A percentile compares a stretch with the other conserved stretches of the same genome.
Evolutionary conservation across 2,113 vertebrate genomes (phyloP).

Genomic region (Mola mola): DNA sequence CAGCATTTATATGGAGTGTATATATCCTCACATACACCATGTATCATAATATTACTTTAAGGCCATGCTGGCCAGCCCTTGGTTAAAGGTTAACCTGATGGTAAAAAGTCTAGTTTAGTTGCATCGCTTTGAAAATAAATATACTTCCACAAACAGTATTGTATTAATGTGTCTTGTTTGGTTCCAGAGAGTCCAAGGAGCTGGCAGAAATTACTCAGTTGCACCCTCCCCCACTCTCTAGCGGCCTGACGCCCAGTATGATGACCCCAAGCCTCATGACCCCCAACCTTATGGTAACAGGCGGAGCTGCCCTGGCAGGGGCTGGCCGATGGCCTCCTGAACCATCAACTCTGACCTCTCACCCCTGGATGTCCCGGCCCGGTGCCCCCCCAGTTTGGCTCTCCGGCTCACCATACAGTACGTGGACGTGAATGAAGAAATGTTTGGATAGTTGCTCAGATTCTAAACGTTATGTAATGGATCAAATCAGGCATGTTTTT

Average conservation of each 20-base stretch:
- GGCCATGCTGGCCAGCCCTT: no score
- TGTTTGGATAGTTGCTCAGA: no score
- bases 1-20: no score
- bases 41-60: no score
- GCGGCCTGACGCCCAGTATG: constrained; percentile 79
- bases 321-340: constrained; percentile 91
- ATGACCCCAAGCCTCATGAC: constrained; percentile 84
- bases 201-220: constrained; percentile 91
- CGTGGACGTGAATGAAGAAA: no score
- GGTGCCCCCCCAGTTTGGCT: constrained; percentile 95
- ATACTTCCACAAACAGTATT: no score
- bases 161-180: background rate
- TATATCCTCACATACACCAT: no score
- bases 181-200: constrained; percentile 92
- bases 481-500: background rate
- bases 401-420: constrained; percentile 87
- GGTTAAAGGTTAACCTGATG: no score
- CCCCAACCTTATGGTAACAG: constrained; percentile 97
- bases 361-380: constrained; percentile 91
- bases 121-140: no score
- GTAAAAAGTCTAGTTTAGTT: no score
- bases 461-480: no score
- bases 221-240: constrained; percentile 85
- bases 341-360: constrained; percentile 89
- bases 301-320: constrained; percentile 85